Evolutionary conservation across 1,140 invertebrate genomes (phyloP), one percentile per base, ranked within the genome.

Genomic region (Papilio aristodemus): DNA sequence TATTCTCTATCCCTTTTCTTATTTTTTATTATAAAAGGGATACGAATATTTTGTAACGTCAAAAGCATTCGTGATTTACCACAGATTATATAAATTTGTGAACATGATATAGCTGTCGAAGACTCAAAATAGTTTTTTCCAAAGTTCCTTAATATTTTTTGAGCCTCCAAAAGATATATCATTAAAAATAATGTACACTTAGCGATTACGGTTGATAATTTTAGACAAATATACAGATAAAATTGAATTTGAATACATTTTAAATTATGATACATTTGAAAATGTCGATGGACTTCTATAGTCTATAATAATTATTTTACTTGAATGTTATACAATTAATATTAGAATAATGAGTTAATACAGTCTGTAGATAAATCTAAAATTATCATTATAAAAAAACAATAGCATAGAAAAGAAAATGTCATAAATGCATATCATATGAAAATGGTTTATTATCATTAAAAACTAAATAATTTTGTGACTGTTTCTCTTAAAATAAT

Each of bases 91-190:
- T 38, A 67, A 71, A 71, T 72, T 58, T 66, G n/a, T 27, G 60
- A 41, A 58, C 72, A 70, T 69, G 81, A 83, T 82, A 82, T 76
- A 70, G 77, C 71, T 78, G 75, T 87, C 80, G 78, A 87, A 86
- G 75, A 77, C 78, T 75, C 76, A 77, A 84, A 84, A 80, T 25
- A n/a, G 6, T 57, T 68, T 25, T n/a, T 46, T 39, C 9, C 13
- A 43, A 22, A 36, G 50, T 8, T 67, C 39, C 25, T n/a, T 46
- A 54, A 22, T 54, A 67, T 71, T 60, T 50, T 83, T 85, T 77
- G 76, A 77, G 78, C 75, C 78, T 87, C 83, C 85, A 78, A 87
- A 82, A 85, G 76, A 75, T 77, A 74, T 85, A 84, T 87, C 85
- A 63, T 62, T 43, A 2, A 67, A 59, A 80, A 70, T 71, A 66